A percentile compares a stretch with the other conserved stretches of the same genome.
These are phyloP conservation scores for Terrapene triunguis DNA, from an alignment of 2,113 vertebrate genomes.

Conservation along the genomic window DNA sequence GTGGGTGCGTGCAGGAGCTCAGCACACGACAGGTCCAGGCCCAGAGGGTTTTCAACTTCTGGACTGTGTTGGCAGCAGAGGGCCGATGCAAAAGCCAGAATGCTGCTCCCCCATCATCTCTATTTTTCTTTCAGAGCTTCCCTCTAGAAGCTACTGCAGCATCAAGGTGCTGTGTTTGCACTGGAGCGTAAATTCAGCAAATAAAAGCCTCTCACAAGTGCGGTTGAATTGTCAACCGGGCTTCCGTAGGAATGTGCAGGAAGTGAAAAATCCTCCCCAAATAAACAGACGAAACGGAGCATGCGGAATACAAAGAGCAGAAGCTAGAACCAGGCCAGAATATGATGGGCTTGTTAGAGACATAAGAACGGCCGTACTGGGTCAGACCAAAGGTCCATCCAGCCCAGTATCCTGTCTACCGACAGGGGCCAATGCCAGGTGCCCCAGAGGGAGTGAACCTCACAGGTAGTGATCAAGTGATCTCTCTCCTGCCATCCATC, in stretches of 20 bases:
- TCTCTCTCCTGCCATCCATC: too few species aligned
- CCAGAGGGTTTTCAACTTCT: neutral
- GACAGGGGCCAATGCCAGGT: too few species aligned
- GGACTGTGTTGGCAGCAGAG: neutral
- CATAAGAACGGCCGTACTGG: too few species aligned
- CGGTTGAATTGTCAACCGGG: neutral
- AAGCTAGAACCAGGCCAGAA: neutral
- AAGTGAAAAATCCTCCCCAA: neutral
- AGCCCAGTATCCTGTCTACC: too few species aligned
- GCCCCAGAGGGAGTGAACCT: too few species aligned
- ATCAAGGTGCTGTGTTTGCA: neutral
- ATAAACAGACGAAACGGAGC: neutral
- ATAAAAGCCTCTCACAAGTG: neutral
- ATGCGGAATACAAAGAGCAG: neutral
- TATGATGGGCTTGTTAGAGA: neutral
- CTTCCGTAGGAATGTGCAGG: neutral
- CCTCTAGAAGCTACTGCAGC: neutral
- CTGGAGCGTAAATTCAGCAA: neutral
- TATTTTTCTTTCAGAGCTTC: neutral
- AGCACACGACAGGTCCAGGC: neutral
- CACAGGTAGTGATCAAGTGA: too few species aligned
- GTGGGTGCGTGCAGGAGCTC: neutral
- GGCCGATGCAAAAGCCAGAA: accelerated
- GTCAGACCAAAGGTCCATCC: too few species aligned
- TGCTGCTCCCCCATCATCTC: accelerated